phyloP scores from a whole-genome alignment of 2,888 invertebrate genomes.

The Hirtodrosophila histrioides region DNA sequence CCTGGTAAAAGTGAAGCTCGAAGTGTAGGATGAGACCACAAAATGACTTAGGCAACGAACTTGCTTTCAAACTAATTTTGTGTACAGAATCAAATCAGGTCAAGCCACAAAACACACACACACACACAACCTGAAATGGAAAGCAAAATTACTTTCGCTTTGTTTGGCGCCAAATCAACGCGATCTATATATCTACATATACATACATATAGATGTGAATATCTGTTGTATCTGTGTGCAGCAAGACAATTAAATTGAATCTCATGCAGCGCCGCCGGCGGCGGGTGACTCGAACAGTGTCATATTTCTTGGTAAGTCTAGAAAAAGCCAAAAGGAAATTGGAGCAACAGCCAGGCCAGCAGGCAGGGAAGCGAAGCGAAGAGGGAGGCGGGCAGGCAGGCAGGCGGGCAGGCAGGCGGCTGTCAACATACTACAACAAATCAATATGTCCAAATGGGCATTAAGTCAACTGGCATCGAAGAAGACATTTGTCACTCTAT shows the following conservation, averaged over 20 bases:
- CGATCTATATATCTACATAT: conserved; percentile 14
- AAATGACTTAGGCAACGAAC: conserved; percentile 48
- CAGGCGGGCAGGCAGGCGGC: conserved; percentile 12
- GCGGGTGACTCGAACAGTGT: conserved; percentile 34
- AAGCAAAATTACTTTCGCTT: conserved; percentile 76
- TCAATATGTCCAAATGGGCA: conserved; percentile 74
- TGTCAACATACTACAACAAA: conserved; percentile 66
- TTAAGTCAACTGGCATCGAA: conserved; percentile 75
- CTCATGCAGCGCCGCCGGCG: conserved; percentile 24
- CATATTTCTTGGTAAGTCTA: conserved; percentile 61
- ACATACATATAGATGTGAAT: conserved; percentile 3
- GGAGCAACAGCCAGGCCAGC: conserved; percentile 53
- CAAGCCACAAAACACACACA: conserved; percentile 36
- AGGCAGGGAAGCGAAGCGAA: too few species aligned
- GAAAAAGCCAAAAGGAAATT: conserved; percentile 60
- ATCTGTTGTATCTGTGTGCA: conserved; percentile 13
- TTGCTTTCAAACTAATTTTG: conserved; percentile 31
- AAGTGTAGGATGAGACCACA: conserved; percentile 41
- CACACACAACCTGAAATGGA: conserved; percentile 66
- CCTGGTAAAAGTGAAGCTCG: conserved; percentile 25
- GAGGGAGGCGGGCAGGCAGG: too few species aligned
- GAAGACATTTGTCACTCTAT: conserved; percentile 77
- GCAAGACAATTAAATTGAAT: conserved; percentile 54
- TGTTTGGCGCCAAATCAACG: conserved; percentile 44
- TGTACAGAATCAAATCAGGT: conserved; percentile 58